Evolutionary conservation across 2,888 invertebrate genomes (phyloP).

Genomic region (Eulithis testata): DNA sequence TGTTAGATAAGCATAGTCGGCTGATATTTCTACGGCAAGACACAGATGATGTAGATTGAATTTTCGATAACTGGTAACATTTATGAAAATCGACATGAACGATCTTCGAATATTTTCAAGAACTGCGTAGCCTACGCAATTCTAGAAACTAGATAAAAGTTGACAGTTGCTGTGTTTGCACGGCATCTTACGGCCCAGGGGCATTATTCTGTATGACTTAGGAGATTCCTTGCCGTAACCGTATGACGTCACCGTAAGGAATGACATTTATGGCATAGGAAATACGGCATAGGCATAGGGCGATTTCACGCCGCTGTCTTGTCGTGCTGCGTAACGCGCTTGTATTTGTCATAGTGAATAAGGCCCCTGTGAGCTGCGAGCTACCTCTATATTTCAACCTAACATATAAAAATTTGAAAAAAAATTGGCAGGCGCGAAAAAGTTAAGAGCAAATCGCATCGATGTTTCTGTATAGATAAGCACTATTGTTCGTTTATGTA

Average conservation of each 20-base stretch:
- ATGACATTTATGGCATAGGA: too few species aligned
- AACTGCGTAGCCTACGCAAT: background rate
- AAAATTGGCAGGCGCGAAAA: background rate
- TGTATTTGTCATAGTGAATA: too few species aligned
- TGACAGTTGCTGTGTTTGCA: background rate
- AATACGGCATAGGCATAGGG: too few species aligned
- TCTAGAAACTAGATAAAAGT: background rate
- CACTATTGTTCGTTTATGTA: conserved; percentile 27
- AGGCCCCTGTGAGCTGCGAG: background rate
- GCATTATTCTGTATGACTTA: too few species aligned
- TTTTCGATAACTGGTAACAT: background rate
- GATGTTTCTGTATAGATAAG: conserved; percentile 9
- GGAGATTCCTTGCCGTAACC: too few species aligned
- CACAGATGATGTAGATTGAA: background rate
- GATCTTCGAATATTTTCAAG: background rate
- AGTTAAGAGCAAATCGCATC: conserved; percentile 11
- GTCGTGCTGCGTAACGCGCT: too few species aligned
- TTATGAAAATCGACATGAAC: background rate
- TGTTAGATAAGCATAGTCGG: conserved; percentile 1
- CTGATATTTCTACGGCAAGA: background rate
- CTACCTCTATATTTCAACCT: too few species aligned
- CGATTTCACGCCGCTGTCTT: too few species aligned
- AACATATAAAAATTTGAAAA: too few species aligned
- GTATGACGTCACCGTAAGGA: too few species aligned
- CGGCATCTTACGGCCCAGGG: too few species aligned